Percentiles rank a stretch among this genome's conserved stretches.
Conservation (phyloP, 2,888 invertebrate species). For the Hirtodrosophila histrioides region DNA sequence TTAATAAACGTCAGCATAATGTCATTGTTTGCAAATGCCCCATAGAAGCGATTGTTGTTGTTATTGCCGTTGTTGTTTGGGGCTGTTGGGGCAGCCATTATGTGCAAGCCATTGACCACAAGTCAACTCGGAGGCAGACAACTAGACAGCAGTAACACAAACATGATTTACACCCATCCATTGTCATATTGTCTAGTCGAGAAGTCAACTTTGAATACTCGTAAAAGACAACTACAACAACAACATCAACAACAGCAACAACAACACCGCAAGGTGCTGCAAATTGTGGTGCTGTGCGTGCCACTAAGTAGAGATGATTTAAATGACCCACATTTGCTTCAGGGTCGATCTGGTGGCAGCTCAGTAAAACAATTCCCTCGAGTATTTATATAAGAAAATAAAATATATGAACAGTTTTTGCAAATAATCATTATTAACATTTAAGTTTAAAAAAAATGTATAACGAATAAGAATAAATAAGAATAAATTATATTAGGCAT, state of each 20-base stretch:
- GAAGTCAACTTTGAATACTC: not conserved
- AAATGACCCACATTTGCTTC: slow-evolving; percentile 11
- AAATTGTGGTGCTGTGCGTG: slow-evolving; percentile 6
- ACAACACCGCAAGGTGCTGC: slow-evolving; percentile 12
- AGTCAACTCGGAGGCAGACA: slow-evolving; percentile 61
- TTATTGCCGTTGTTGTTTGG: slow-evolving; percentile 28
- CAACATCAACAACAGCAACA: not conserved
- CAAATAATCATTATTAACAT: no score
- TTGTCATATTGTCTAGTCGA: slow-evolving; percentile 67
- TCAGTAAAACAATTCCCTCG: not conserved
- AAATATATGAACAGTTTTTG: no score
- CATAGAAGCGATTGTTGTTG: slow-evolving; percentile 52
- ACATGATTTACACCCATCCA: slow-evolving; percentile 76
- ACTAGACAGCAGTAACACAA: slow-evolving; percentile 47
- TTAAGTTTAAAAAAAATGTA: no score
- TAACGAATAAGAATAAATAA: no score
- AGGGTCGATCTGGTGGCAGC: not conserved
- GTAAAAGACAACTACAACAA: slow-evolving; percentile 5
- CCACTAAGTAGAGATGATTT: not conserved
- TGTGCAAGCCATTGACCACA: slow-evolving; percentile 76
- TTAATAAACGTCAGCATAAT: slow-evolving; percentile 78
- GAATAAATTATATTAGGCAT: no score
- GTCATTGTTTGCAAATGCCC: slow-evolving; percentile 76
- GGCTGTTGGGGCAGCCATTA: slow-evolving; percentile 60
- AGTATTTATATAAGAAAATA: no score